Conservation (phyloP, 2,888 invertebrate genomes). For the Pollenia griseotomentosa region DNA sequence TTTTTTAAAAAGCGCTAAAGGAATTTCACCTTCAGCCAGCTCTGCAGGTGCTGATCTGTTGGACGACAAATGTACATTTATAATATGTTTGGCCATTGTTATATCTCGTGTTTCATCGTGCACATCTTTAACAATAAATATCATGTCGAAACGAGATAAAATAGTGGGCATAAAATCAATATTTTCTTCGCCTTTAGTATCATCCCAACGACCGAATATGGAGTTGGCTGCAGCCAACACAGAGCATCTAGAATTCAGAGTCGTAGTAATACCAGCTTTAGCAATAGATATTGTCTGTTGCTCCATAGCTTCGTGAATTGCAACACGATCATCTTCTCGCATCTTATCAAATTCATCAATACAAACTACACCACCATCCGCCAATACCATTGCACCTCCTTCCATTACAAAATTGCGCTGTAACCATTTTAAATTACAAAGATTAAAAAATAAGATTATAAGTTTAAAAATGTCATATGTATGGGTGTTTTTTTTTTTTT, state of each 20-base stretch:
- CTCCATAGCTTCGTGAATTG: slow-evolving; percentile 99
- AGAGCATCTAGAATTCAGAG: slow-evolving; percentile 98
- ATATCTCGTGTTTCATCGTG: slow-evolving; percentile 95
- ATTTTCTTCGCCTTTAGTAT: slow-evolving; percentile 98
- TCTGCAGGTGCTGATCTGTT: slow-evolving; percentile 86
- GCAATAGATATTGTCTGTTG: slow-evolving; percentile 99
- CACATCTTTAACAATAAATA: slow-evolving; percentile 99
- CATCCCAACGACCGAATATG: slow-evolving; percentile 99
- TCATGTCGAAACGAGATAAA: slow-evolving; percentile 99
- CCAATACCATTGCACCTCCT: slow-evolving; percentile 99
- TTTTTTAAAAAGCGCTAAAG: slow-evolving; percentile 93
- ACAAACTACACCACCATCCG: slow-evolving; percentile 99
- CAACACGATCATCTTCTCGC: slow-evolving; percentile 99
- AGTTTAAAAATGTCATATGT: too few species aligned
- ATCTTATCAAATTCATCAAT: slow-evolving; percentile 99
- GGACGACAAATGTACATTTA: slow-evolving; percentile 96
- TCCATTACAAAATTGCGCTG: slow-evolving; percentile 98
- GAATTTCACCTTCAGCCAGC: slow-evolving; percentile 92
- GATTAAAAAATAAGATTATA: not conserved
- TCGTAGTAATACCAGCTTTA: slow-evolving; percentile 99
- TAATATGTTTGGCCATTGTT: slow-evolving; percentile 97
- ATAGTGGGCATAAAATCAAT: slow-evolving; percentile 99
- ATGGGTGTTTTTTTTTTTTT: too few species aligned
- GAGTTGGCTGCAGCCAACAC: slow-evolving; percentile 99
- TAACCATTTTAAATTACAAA: slow-evolving; percentile 69